These are phyloP conservation scores for Synanthedon formicaeformis DNA, from an alignment of 2,888 invertebrate genomes.

Conservation along the genomic window DNA sequence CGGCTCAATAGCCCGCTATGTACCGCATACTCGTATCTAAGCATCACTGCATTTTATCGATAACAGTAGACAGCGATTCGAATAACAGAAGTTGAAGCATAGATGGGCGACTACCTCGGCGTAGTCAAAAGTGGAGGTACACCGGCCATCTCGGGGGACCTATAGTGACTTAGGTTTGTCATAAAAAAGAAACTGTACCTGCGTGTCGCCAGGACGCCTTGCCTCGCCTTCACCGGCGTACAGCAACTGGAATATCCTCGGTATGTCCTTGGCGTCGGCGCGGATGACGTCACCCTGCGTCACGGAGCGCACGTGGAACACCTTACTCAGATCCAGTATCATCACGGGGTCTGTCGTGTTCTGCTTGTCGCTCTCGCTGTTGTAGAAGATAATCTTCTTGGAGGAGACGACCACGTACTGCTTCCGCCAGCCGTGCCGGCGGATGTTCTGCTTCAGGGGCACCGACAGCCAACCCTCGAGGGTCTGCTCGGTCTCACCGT, in stretches of 20 bases:
- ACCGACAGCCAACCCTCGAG: constrained; percentile 97
- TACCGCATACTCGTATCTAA: no score
- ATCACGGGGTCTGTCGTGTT: constrained; percentile 94
- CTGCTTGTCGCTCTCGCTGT: constrained; percentile 92
- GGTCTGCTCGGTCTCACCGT: constrained; percentile 80
- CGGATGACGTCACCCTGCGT: constrained; percentile 99
- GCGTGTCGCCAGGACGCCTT: constrained; percentile 78
- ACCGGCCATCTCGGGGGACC: no score
- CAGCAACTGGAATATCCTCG: constrained; percentile 96
- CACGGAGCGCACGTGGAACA: constrained; percentile 98
- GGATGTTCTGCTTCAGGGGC: constrained; percentile 95
- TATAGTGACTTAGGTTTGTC: constrained; percentile 26
- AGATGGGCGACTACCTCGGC: no score
- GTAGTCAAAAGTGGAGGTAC: no score
- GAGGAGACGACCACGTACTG: constrained; percentile 98
- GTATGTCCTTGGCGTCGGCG: constrained; percentile 98
- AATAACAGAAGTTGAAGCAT: no score
- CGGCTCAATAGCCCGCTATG: no score
- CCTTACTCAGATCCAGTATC: constrained; percentile 97
- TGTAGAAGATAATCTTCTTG: constrained; percentile 97
- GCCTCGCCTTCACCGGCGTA: constrained; percentile 98
- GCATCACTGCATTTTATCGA: no score
- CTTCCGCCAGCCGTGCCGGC: constrained; percentile 95
- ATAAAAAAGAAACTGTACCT: constrained; percentile 51
- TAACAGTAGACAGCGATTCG: no score